phyloP scores from a whole-genome alignment of 2,113 vertebrate genomes.

The Camarhynchus parvulus region DNA sequence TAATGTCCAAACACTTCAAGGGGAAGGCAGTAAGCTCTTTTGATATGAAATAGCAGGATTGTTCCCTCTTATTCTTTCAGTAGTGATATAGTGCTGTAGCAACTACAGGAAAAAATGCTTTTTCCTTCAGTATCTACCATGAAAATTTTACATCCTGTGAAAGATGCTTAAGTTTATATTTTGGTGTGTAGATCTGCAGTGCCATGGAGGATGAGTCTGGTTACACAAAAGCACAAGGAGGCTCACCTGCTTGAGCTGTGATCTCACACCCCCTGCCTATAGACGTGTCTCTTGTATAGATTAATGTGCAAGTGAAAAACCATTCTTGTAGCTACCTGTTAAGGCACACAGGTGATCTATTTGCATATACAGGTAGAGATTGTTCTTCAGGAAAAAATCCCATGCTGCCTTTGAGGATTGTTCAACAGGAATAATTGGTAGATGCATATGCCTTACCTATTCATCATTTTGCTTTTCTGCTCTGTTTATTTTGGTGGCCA shows the following conservation, averaged over 20 bases:
- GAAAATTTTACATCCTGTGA: background rate
- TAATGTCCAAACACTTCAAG: conserved; percentile 39
- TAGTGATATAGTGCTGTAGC: background rate
- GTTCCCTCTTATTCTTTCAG: background rate
- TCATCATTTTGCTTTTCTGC: background rate
- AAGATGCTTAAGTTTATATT: background rate
- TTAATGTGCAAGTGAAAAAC: background rate
- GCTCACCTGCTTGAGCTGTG: background rate
- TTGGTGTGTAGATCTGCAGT: background rate
- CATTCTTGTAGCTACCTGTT: background rate
- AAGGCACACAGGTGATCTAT: background rate
- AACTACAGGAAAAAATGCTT: background rate
- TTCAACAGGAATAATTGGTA: background rate
- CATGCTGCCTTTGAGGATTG: background rate
- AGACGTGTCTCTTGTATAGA: background rate
- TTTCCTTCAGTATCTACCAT: background rate
- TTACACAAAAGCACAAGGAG: background rate
- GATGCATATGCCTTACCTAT: background rate
- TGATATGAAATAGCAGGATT: background rate
- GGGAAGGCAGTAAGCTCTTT: background rate
- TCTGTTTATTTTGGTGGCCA: background rate
- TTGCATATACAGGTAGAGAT: background rate
- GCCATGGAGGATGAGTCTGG: background rate
- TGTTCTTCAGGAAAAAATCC: background rate
- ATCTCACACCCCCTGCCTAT: background rate